Percentiles rank a stretch among this genome's conserved stretches.
phyloP scores from a whole-genome alignment of 1,140 invertebrate species.

The Leptonema lineaticorne region DNA sequence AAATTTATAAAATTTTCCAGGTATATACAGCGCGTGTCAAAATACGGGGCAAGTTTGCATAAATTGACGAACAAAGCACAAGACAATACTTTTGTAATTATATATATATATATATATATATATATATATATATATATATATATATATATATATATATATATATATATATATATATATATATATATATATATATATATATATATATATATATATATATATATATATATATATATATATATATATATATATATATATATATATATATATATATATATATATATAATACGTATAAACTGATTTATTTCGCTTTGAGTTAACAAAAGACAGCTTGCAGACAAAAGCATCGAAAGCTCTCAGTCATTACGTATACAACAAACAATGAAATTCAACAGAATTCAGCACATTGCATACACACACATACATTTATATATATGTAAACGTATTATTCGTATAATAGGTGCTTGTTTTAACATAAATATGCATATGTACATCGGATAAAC shows the following conservation, averaged over 20 bases:
- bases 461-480: neutral
- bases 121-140: too few species aligned
- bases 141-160: too few species aligned
- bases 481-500: neutral
- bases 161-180: too few species aligned
- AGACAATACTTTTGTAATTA: constrained; percentile 11
- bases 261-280: too few species aligned
- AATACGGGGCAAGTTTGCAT: constrained; percentile 2
- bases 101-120: too few species aligned
- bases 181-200: too few species aligned
- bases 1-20: too few species aligned
- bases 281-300: constrained; percentile 20
- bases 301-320: constrained; percentile 19
- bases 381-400: neutral
- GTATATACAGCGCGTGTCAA: neutral
- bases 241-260: too few species aligned
- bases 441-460: too few species aligned
- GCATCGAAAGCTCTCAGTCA: constrained; percentile 13
- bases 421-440: neutral
- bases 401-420: neutral
- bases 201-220: too few species aligned
- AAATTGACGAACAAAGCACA: constrained; percentile 7
- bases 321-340: constrained; percentile 18
- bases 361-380: constrained; percentile 11
- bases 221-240: too few species aligned